Base-by-base conservation (phyloP, 2,888 invertebrate species). In the Cheilosia soror region DNA sequence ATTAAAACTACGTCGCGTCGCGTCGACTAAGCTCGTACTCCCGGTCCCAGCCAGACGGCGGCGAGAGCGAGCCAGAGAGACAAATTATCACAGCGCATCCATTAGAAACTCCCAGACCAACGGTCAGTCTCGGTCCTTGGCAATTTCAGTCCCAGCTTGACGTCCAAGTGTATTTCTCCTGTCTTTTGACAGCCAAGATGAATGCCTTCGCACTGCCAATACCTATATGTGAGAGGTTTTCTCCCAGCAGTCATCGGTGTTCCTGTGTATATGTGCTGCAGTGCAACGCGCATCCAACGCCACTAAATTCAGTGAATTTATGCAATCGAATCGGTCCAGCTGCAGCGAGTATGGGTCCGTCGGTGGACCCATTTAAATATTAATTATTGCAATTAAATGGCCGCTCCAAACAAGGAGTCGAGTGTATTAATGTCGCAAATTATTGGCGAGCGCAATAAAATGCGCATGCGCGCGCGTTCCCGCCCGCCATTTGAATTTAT, bases 81-180 rank as follows among this genome's bases (percentile, higher is more conserved):
- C 76, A 81, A 68, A 81, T 76, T 66, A 81, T 81, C 76, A 33
- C 75, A 42, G 80, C 58, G 20, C 63, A 57, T 73, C 84, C 80
- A 84, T 84, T 84, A 84, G 84, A 84, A 84, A 80, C 69, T 66
- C 42, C 13, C 68, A 69, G 53, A 57, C 68, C 40, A 55, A 58
- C 47, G 55, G 84, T 71, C 72, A 55, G 72, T 51, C 25, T 31
- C 68, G 42, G 60, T 83, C 73, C 65, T 84, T 85, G 81, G 85
- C 81, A 85, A 85, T 85, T 85, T 77, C 68, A 76, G 51, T 55
- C 85, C 11, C 85, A 85, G 81, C 85, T 77, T 85, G 85, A 85
- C 85, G 81, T 85, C 85, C 60, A 65, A 53, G 65, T 37, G 80
- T 58, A 65, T 84, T 75, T 84, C 51, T 55, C 44, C 47, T 15